Percentiles rank a stretch among this genome's conserved stretches.
These are phyloP conservation scores for Chrysodeixis includens DNA, from an alignment of 2,888 invertebrate species.

Conservation along the genomic window DNA sequence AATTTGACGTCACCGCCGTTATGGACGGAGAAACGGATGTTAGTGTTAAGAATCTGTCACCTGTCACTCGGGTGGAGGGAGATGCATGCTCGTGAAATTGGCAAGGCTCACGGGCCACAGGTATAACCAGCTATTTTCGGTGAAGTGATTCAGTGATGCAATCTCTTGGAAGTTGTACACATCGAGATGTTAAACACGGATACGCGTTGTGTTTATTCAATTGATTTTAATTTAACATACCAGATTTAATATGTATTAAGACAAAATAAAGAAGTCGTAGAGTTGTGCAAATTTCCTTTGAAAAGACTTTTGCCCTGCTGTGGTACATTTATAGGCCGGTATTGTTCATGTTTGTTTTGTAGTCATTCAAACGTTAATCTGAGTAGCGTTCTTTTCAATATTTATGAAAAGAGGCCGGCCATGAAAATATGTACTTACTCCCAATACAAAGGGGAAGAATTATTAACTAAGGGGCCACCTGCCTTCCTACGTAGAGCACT, in stretches of 20 bases:
- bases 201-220: slow-evolving; percentile 8
- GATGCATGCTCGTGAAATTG: slow-evolving; percentile 57
- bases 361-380: too few species aligned
- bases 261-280: too few species aligned
- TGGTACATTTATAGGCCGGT: too few species aligned
- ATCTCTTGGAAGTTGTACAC: slow-evolving; percentile 32
- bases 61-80: slow-evolving; percentile 30
- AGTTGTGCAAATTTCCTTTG: too few species aligned
- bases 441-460: neutral
- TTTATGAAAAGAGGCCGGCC: neutral
- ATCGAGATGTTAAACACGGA: slow-evolving; percentile 13
- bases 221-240: neutral
- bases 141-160: slow-evolving; percentile 66
- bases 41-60: slow-evolving; percentile 28
- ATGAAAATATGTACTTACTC: neutral
- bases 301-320: too few species aligned
- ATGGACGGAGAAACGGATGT: slow-evolving; percentile 8
- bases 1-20: slow-evolving; percentile 44
- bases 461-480: slow-evolving; percentile 4
- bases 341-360: too few species aligned
- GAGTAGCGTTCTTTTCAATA: too few species aligned
- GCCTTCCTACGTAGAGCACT: neutral
- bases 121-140: slow-evolving; percentile 54
- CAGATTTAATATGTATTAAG: neutral
- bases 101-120: slow-evolving; percentile 44